Percentiles rank a stretch among this genome's conserved stretches.
Evolutionary conservation across 1,140 invertebrate genomes (phyloP).

Genomic region (Eurosta solidaginis): DNA sequence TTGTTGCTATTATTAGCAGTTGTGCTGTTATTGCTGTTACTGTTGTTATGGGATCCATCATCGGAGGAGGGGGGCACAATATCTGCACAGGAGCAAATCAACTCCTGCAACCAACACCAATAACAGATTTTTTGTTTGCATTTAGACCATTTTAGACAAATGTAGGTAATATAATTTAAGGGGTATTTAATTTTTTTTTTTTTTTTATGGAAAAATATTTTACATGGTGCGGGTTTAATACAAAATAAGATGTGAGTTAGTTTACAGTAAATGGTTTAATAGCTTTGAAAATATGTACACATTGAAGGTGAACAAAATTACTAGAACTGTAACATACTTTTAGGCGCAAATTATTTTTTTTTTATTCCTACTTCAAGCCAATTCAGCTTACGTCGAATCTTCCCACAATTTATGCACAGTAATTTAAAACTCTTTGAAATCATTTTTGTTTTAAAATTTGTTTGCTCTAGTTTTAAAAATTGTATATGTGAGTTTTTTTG

Average conservation of each 20-base stretch:
- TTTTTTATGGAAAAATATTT: background rate
- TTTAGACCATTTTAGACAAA: slow-evolving; percentile 29
- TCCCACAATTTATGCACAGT: no score
- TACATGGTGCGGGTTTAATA: background rate
- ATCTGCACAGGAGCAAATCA: slow-evolving; percentile 75
- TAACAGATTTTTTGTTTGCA: slow-evolving; percentile 52
- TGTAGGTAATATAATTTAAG: slow-evolving; percentile 4
- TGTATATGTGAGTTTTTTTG: no score
- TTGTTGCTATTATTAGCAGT: slow-evolving; percentile 40
- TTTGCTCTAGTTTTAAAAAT: no score
- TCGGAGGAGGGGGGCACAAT: slow-evolving; percentile 62
- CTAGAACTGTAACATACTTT: no score
- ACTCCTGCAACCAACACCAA: slow-evolving; percentile 74
- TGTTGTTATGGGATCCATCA: slow-evolving; percentile 45
- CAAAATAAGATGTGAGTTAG: background rate
- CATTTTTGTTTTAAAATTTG: no score
- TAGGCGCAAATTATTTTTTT: no score
- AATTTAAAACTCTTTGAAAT: no score
- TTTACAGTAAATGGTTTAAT: background rate
- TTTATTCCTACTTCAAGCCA: no score
- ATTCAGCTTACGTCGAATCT: no score
- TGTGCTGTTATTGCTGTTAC: slow-evolving; percentile 38
- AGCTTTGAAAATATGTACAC: slow-evolving; percentile 30
- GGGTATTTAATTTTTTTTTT: background rate
- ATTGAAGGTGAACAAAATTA: no score